A percentile compares a stretch with the other conserved stretches of the same genome.
These are phyloP conservation scores for Leptosomus discolor DNA, from an alignment of 2,113 vertebrate genomes.

Conservation along the genomic window DNA sequence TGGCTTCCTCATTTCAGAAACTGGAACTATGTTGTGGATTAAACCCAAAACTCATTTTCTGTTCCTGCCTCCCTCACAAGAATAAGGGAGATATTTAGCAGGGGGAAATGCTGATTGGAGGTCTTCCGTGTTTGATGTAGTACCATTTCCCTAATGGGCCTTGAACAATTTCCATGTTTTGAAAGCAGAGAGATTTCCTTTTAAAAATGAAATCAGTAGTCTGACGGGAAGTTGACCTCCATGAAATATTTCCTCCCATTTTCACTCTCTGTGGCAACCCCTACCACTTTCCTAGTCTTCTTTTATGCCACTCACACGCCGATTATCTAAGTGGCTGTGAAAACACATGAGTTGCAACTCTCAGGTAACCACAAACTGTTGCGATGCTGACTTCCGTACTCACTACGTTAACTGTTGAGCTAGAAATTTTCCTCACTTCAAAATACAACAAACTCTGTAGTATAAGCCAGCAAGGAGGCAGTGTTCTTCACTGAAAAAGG, in stretches of 20 bases:
- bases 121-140: slow-evolving; percentile 41
- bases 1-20: background rate
- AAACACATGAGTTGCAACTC: background rate
- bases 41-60: slow-evolving; percentile 15
- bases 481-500: background rate
- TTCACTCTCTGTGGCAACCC: background rate
- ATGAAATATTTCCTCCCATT: slow-evolving; percentile 37
- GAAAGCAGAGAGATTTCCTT: slow-evolving; percentile 20
- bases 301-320: accelerated
- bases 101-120: slow-evolving; percentile 1
- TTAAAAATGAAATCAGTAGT: background rate
- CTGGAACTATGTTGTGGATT: background rate
- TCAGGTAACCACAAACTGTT: background rate
- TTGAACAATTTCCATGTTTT: slow-evolving; percentile 59
- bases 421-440: background rate
- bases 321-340: background rate
- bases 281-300: background rate
- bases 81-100: background rate
- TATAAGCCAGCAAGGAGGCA: background rate
- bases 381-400: background rate
- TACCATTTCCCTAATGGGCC: slow-evolving; percentile 45
- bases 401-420: background rate
- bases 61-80: background rate
- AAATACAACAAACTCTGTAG: background rate
- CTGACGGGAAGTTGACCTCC: slow-evolving; percentile 17